phyloP scores from a whole-genome alignment of 2,797 vertebrate species.

The Aldrovandia affinis region DNA sequence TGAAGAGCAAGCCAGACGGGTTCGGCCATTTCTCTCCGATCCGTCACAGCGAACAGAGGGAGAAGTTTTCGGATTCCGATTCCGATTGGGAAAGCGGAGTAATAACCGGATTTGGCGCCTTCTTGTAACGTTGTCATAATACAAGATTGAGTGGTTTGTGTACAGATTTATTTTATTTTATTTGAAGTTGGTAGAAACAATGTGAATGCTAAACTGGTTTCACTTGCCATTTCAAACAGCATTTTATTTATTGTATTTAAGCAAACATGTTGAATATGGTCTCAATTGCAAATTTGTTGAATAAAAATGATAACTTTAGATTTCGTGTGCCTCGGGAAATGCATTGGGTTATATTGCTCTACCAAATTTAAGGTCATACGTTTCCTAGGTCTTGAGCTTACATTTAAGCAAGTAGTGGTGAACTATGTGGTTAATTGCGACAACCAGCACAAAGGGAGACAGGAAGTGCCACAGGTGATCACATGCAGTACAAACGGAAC shows the following conservation, averaged over 20 bases:
- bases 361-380: background rate
- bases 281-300: background rate
- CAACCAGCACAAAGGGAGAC: no score
- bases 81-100: constrained; percentile 80
- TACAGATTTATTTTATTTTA: background rate
- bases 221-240: background rate
- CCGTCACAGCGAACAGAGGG: constrained; percentile 56
- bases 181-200: background rate
- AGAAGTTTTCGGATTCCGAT: constrained; percentile 70
- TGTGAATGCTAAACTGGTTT: background rate
- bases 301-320: constrained; percentile 12
- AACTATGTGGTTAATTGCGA: background rate
- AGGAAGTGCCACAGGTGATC: background rate
- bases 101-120: constrained; percentile 65
- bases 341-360: background rate
- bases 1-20: constrained; percentile 38
- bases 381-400: background rate
- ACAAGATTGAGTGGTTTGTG: background rate
- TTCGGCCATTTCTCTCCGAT: constrained; percentile 74
- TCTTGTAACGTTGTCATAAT: constrained; percentile 57
- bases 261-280: background rate
- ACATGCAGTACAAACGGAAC: constrained; percentile 5
- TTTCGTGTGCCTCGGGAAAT: background rate
- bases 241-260: constrained; percentile 34
- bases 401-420: background rate